These are phyloP conservation scores for Betta splendens DNA, from an alignment of 2,797 vertebrate species.

Conservation along the genomic window DNA sequence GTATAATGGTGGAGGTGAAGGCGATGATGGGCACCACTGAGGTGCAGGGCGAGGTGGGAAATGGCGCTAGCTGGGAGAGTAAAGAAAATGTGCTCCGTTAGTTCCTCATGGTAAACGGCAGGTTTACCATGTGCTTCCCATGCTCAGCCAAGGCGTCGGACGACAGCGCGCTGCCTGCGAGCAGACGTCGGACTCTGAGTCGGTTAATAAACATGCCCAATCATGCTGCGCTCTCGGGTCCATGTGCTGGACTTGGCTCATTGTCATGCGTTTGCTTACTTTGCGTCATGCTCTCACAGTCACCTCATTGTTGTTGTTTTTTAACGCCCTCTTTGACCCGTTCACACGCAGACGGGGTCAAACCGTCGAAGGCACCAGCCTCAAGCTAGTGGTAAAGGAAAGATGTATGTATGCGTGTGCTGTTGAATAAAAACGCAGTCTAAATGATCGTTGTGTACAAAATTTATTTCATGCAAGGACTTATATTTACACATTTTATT, in stretches of 20 bases:
- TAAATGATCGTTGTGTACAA: conserved; percentile 88
- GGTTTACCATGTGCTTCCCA: conserved; percentile 82
- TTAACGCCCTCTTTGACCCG: conserved; percentile 65
- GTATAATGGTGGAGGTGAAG: conserved; percentile 70
- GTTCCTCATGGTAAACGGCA: conserved; percentile 78
- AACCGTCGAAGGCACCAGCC: conserved; percentile 63
- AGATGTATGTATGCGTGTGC: conserved; percentile 77
- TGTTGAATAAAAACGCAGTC: conserved; percentile 84
- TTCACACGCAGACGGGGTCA: conserved; percentile 53
- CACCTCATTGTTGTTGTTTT: conserved; percentile 57
- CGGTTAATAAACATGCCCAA: conserved; percentile 76
- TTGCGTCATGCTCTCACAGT: conserved; percentile 74
- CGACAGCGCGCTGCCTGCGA: conserved; percentile 62
- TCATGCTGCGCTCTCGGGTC: conserved; percentile 70
- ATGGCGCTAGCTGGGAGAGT: conserved; percentile 66
- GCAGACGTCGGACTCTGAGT: conserved; percentile 59
- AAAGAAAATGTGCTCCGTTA: conserved; percentile 75
- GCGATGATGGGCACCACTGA: conserved; percentile 60
- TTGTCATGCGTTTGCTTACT: conserved; percentile 74
- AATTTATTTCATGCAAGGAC: conserved; percentile 99
- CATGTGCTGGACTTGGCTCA: conserved; percentile 61
- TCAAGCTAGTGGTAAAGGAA: conserved; percentile 48
- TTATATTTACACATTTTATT: conserved; percentile 85
- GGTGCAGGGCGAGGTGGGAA: conserved; percentile 52
- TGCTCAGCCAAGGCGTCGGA: conserved; percentile 75